Percentiles rank a stretch among this genome's conserved stretches.
Conservation (phyloP, 2,888 invertebrate species). For the Xestia rhomboidea region DNA sequence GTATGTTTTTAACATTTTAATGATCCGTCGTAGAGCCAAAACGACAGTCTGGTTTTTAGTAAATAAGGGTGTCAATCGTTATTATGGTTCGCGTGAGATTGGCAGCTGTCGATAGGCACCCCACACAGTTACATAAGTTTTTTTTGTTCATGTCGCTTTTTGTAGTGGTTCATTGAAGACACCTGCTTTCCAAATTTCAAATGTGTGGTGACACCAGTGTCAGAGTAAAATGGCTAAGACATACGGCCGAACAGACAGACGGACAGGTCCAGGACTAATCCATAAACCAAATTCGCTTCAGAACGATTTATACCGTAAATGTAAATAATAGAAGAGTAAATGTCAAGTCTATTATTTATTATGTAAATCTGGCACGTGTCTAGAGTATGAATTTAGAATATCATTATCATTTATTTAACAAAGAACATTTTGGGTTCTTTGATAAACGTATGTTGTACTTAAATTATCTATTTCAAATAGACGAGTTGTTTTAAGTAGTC, state of each 20-base stretch:
- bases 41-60: neutral
- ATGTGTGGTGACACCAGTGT: neutral
- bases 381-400: slow-evolving; percentile 4
- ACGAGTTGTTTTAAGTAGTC: neutral
- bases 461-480: neutral
- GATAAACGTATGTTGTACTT: neutral
- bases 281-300: slow-evolving; percentile 10
- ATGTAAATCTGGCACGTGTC: slow-evolving; percentile 35
- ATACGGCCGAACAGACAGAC: neutral
- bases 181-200: neutral
- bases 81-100: neutral
- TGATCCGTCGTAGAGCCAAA: neutral
- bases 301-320: slow-evolving; percentile 16
- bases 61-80: neutral
- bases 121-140: neutral
- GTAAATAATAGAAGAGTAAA: slow-evolving; percentile 36
- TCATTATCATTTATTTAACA: neutral
- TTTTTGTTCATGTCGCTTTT: neutral
- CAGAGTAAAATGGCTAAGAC: neutral
- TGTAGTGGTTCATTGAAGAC: neutral
- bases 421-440: neutral
- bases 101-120: neutral
- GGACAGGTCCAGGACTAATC: neutral
- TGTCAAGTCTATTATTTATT: slow-evolving; percentile 18
- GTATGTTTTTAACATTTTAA: neutral